Evolutionary conservation across 2,113 vertebrate species (phyloP).

Genomic region (Drymodes brunneopygia): DNA sequence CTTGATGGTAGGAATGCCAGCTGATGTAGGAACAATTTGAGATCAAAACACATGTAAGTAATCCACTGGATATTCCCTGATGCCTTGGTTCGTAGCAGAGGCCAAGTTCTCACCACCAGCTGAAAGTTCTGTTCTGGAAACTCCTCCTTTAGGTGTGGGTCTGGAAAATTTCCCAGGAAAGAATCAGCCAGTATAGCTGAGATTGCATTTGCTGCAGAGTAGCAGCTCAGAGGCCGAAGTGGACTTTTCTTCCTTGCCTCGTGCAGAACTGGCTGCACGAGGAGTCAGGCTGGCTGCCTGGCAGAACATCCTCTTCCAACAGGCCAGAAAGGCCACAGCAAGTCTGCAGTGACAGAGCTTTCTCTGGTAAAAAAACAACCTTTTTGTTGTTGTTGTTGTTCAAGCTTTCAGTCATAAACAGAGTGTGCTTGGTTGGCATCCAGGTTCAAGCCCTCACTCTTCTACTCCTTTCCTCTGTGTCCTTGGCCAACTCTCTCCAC

Average conservation of each 20-base stretch:
- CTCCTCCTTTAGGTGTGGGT: background rate
- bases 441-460: slow-evolving; percentile 3
- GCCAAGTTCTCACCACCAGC: background rate
- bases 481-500: background rate
- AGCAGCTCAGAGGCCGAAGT: background rate
- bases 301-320: background rate
- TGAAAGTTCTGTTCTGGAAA: background rate
- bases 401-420: background rate
- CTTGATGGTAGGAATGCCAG: background rate
- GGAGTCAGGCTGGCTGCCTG: background rate
- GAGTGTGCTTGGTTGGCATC: slow-evolving; percentile 11
- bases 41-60: background rate
- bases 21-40: background rate
- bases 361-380: background rate
- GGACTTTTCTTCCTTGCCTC: background rate
- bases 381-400: background rate
- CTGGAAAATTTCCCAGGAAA: background rate
- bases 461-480: background rate
- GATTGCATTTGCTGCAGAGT: background rate
- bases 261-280: background rate
- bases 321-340: background rate
- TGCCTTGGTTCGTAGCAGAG: background rate
- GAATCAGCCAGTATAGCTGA: background rate
- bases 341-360: background rate
- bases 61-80: background rate